These are phyloP conservation scores for Tigriopus californicus DNA, from an alignment of 2,888 invertebrate species.

Conservation along the genomic window DNA sequence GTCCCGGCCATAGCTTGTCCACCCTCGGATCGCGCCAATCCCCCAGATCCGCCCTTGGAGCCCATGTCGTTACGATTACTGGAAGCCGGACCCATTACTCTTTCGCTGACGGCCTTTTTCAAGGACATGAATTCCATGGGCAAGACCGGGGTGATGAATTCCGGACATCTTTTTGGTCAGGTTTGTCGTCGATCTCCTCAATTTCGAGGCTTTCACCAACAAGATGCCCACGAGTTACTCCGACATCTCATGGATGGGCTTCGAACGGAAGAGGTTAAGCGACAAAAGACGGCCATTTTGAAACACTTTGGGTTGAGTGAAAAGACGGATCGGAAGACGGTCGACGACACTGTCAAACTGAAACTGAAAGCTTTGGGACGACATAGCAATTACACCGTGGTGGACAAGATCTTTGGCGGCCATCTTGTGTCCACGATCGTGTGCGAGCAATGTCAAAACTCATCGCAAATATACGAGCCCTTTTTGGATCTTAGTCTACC, in stretches of 20 bases:
- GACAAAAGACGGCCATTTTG: slow-evolving; percentile 63
- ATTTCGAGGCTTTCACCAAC: slow-evolving; percentile 84
- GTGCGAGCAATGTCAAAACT: slow-evolving; percentile 71
- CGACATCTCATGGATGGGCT: slow-evolving; percentile 75
- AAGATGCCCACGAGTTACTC: slow-evolving; percentile 87
- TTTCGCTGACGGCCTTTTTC: slow-evolving; percentile 27
- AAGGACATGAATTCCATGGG: slow-evolving; percentile 27
- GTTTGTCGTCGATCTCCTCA: slow-evolving; percentile 38
- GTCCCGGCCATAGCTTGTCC: background rate
- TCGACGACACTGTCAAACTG: slow-evolving; percentile 53
- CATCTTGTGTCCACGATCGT: slow-evolving; percentile 33
- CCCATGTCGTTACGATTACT: slow-evolving; percentile 26
- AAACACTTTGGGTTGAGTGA: slow-evolving; percentile 50
- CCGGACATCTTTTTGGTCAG: slow-evolving; percentile 26
- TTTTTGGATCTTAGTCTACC: slow-evolving; percentile 90
- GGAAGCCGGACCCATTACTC: slow-evolving; percentile 27
- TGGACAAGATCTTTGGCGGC: slow-evolving; percentile 19
- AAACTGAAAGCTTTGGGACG: slow-evolving; percentile 38
- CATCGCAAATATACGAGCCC: slow-evolving; percentile 69
- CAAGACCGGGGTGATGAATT: slow-evolving; percentile 25
- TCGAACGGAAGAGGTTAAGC: slow-evolving; percentile 46
- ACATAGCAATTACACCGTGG: slow-evolving; percentile 22
- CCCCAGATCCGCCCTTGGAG: slow-evolving; percentile 18
- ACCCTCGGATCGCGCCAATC: background rate
- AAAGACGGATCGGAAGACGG: slow-evolving; percentile 51